Percentiles rank a stretch among this genome's conserved stretches.
These are phyloP conservation scores for Drosophila rhopaloa DNA, from an alignment of 1,140 invertebrate species.

Conservation along the genomic window DNA sequence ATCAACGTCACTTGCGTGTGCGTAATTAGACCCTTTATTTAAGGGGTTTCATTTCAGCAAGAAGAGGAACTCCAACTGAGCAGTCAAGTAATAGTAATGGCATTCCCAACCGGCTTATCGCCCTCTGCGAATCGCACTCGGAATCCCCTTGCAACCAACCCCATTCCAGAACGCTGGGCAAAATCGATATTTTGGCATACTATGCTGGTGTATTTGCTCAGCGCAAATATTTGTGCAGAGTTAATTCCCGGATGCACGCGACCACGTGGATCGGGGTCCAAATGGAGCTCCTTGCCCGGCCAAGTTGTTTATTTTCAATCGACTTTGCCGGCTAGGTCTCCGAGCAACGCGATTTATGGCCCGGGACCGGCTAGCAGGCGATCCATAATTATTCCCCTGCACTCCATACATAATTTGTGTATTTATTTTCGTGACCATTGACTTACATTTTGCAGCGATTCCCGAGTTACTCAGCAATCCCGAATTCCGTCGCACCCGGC, in stretches of 20 bases:
- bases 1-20: conserved; percentile 16
- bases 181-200: conserved; percentile 65
- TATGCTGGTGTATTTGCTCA: conserved; percentile 53
- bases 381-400: conserved; percentile 54
- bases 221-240: conserved; percentile 64
- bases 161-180: conserved; percentile 18
- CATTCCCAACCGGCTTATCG: conserved; percentile 41
- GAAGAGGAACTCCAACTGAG: conserved; percentile 8
- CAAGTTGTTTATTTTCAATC: conserved; percentile 69
- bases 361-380: conserved; percentile 25
- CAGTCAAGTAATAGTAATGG: conserved; percentile 10
- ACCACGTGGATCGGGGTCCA: conserved; percentile 56
- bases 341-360: conserved; percentile 40
- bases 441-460: conserved; percentile 55
- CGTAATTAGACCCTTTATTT: conserved; percentile 18
- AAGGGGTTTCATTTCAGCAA: neutral
- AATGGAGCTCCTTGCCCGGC: conserved; percentile 1
- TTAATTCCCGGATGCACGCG: conserved; percentile 61
- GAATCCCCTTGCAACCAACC: conserved; percentile 22
- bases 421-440: conserved; percentile 13
- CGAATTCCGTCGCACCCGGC: conserved; percentile 33
- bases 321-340: conserved; percentile 44
- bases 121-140: conserved; percentile 25
- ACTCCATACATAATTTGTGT: conserved; percentile 10
- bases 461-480: neutral